These are phyloP conservation scores for Rhipidura dahli DNA, from an alignment of 2,113 vertebrate species.

Conservation along the genomic window DNA sequence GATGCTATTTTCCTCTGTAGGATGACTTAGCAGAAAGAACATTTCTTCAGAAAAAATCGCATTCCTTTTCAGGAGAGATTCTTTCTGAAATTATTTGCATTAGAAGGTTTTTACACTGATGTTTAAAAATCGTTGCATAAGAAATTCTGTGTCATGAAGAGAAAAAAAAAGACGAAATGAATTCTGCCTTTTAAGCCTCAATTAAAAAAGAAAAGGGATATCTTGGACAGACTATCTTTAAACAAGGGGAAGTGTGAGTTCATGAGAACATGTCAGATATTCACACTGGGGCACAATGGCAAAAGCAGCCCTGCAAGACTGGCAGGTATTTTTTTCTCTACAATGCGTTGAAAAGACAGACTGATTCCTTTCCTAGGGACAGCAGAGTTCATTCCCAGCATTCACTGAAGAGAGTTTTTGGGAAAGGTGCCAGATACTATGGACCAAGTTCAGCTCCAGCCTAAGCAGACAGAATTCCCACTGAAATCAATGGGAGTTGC, in stretches of 20 bases:
- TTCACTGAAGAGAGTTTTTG: slow-evolving; percentile 37
- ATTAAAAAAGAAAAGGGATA: background rate
- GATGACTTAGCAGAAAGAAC: slow-evolving; percentile 52
- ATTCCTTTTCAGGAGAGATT: background rate
- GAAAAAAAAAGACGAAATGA: background rate
- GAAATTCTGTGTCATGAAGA: background rate
- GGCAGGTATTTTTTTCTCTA: slow-evolving; percentile 19
- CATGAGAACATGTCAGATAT: background rate
- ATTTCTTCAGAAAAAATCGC: background rate
- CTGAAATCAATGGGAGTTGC: slow-evolving; percentile 49
- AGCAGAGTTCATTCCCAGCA: slow-evolving; percentile 37
- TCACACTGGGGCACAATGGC: background rate
- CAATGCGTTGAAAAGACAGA: slow-evolving; percentile 22
- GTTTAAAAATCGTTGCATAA: slow-evolving; percentile 22
- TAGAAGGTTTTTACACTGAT: background rate
- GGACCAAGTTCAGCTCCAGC: slow-evolving; percentile 48
- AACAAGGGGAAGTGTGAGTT: background rate
- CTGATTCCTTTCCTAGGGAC: slow-evolving; percentile 17
- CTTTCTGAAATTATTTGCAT: background rate
- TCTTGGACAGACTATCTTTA: background rate
- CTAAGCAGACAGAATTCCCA: slow-evolving; percentile 52
- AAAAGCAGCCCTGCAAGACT: background rate
- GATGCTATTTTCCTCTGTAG: background rate
- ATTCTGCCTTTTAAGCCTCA: background rate
- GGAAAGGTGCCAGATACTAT: slow-evolving; percentile 39